Evolutionary conservation across 1,140 invertebrate species (phyloP).

Genomic region (Caenorhabditis latens): DNA sequence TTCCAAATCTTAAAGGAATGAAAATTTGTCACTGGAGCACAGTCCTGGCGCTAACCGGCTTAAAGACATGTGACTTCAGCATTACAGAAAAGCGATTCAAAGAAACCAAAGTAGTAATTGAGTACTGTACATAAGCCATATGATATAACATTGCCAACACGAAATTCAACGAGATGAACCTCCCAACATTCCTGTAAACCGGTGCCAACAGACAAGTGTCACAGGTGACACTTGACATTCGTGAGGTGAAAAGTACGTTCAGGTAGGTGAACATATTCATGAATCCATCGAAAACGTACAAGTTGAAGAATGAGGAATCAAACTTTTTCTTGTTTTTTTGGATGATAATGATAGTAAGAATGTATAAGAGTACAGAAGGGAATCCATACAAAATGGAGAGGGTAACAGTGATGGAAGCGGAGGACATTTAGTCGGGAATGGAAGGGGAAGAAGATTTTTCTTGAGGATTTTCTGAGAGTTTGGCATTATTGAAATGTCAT

Average conservation of each 20-base stretch:
- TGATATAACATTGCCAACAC: not conserved
- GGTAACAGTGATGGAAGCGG: not conserved
- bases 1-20: constrained; percentile 11
- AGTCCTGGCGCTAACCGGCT: not conserved
- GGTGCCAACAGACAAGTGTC: not conserved
- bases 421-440: not conserved
- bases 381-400: not conserved
- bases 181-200: not conserved
- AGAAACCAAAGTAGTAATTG: not conserved
- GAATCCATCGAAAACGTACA: not conserved
- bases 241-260: not conserved
- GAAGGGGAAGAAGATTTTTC: not conserved
- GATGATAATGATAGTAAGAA: not conserved
- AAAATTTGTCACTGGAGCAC: not conserved
- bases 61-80: not conserved
- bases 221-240: not conserved
- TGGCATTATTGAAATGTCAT: no score
- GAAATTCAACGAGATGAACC: not conserved
- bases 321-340: not conserved
- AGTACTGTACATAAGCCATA: constrained; percentile 36
- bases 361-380: not conserved
- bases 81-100: not conserved
- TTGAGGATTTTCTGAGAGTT: no score
- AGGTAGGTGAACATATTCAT: constrained; percentile 7
- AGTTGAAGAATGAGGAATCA: not conserved